Evolutionary conservation across 2,888 invertebrate genomes (phyloP).

Genomic region (Adineta ricciae): DNA sequence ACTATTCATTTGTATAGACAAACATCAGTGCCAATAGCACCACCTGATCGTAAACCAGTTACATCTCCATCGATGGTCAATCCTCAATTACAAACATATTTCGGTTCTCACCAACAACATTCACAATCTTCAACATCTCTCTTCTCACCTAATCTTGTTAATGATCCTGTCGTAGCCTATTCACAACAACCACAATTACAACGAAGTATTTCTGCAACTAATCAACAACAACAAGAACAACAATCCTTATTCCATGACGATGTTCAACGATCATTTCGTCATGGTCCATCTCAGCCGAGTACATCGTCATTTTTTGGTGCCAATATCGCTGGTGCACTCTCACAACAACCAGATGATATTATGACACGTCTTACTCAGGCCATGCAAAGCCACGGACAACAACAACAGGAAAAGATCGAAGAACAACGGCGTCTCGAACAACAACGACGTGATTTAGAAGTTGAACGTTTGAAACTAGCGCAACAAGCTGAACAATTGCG

Average conservation of each 20-base stretch:
- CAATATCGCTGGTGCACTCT: neutral
- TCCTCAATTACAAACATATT: neutral
- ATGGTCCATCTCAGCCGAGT: neutral
- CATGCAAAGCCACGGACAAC: conserved; percentile 17
- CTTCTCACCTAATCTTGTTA: neutral
- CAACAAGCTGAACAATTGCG: conserved; percentile 7
- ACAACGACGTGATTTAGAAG: neutral
- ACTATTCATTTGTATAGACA: neutral
- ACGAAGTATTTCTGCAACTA: neutral
- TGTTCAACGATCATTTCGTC: neutral
- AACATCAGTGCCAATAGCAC: neutral
- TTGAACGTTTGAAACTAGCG: neutral
- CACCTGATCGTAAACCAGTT: neutral
- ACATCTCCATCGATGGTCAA: neutral
- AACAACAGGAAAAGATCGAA: neutral
- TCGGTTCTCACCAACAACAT: neutral
- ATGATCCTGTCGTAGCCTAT: neutral
- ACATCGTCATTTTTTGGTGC: neutral
- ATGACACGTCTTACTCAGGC: neutral
- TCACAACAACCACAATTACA: neutral
- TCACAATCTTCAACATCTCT: neutral
- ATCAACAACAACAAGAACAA: neutral
- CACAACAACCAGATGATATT: conserved; percentile 6
- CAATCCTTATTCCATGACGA: neutral
- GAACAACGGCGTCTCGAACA: neutral